These are phyloP conservation scores for Columba guinea DNA, from an alignment of 2,797 vertebrate species.

Conservation along the genomic window DNA sequence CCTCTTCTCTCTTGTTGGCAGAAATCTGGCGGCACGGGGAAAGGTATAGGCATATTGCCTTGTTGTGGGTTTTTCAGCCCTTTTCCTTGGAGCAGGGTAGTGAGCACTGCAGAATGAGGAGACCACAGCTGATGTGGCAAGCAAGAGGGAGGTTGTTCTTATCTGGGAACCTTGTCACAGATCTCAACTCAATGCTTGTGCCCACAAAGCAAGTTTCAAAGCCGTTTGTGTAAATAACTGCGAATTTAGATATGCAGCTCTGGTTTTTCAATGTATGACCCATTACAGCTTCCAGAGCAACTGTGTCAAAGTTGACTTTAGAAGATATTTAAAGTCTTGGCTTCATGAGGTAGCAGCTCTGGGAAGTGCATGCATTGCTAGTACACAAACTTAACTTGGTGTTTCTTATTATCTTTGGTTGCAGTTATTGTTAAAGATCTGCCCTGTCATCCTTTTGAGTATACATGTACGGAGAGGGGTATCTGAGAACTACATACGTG, in stretches of 20 bases:
- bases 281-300: neutral
- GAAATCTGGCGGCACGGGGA: fast-evolving
- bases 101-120: neutral
- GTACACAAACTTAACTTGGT: neutral
- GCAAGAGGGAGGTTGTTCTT: neutral
- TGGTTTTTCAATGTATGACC: neutral
- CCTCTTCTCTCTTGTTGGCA: neutral
- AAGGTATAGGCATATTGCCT: neutral
- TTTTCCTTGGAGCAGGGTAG: neutral
- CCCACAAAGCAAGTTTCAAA: neutral
- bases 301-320: neutral
- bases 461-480: neutral
- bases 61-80: fast-evolving
- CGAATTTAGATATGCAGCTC: neutral
- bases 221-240: neutral
- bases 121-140: neutral
- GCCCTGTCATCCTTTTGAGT: neutral
- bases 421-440: neutral
- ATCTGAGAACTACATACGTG: neutral
- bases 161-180: neutral
- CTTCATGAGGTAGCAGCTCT: neutral
- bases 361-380: neutral
- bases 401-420: neutral
- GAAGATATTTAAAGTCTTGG: neutral
- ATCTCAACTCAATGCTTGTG: neutral